Base-by-base conservation (phyloP, 1,140 invertebrate genomes). In the Hydropsyche tenuis region DNA sequence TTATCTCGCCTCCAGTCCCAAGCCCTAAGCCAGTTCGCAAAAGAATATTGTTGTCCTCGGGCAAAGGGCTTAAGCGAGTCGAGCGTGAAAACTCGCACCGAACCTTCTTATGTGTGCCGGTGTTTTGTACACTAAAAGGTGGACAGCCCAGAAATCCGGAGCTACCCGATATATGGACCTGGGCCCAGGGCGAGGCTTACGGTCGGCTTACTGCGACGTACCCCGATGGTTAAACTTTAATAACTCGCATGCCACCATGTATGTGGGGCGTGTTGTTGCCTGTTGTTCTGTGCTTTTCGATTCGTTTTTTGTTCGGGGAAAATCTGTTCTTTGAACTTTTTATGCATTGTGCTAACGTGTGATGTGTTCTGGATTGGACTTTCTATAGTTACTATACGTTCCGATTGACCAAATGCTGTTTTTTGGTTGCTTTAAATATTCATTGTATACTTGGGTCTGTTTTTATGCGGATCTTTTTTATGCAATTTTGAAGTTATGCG, bases 71-170 rank as follows among this genome's bases (percentile, higher is more conserved):
- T 60, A 60, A n/a, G 23, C 56, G 23, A 60, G 56, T 60, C 56
- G 25, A 60, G 56, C 56, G 56, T 60, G 56, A 60, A 60, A 60
- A 60, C 25, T 60, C 56, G 22, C 56, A 60, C n/a, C 30, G 56
- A 60, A 23, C 56, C 56, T 60, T 60, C 56, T 60, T 60, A 25
- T 60, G 23, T 60, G n/a, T 60, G 18, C 20, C 56, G 56, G 56
- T 60, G 56, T 60, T 60, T 60, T 23, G 56, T 25, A 60, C 56
- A 37, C 9, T 23, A 23, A 25, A 60, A 60, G 56, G 56, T 60
- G 56, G 56, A 60, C 56, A 60, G 1, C 56, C 56, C 56, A 60
- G 9, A 37, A 60, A 60, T 60, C 56, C 56, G 18, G 30, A 4
- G 30, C 20, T 23, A 7, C 23, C 12, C 56, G 22, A 60, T 60